phyloP scores from a whole-genome alignment of 2,797 vertebrate genomes.

The Fistularia tabacaria region DNA sequence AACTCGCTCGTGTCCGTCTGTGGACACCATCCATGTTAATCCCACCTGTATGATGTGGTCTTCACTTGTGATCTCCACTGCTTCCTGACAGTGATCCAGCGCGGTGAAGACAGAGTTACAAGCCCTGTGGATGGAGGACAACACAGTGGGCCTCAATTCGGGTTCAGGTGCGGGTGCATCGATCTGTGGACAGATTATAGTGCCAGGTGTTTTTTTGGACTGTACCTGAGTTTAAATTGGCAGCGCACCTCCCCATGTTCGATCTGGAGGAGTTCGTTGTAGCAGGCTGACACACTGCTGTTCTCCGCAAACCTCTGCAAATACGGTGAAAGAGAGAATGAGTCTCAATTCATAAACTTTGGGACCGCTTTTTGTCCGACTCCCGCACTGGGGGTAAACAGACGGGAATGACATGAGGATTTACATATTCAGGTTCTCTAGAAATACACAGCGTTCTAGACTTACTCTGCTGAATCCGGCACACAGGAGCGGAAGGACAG shows the following conservation, averaged over 20 bases:
- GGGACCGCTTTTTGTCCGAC: background rate
- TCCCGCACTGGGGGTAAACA: background rate
- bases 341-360: conserved; percentile 14
- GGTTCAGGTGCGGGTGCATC: background rate
- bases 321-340: conserved; percentile 14
- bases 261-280: conserved; percentile 93
- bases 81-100: conserved; percentile 91
- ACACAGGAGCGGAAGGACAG: conserved; percentile 87
- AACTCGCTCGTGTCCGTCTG: background rate
- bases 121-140: conserved; percentile 74
- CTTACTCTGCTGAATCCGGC: conserved; percentile 92
- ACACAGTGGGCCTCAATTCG: background rate
- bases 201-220: background rate
- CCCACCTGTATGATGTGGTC: conserved; percentile 83
- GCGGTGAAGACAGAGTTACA: conserved; percentile 92
- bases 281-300: conserved; percentile 85
- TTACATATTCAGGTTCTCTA: background rate
- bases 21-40: background rate
- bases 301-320: conserved; percentile 89
- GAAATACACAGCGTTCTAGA: conserved; percentile 22
- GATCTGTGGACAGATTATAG: too few species aligned
- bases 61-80: conserved; percentile 96
- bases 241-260: conserved; percentile 90
- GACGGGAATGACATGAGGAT: background rate
- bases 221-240: conserved; percentile 93